A percentile compares a stretch with the other conserved stretches of the same genome.
These are phyloP conservation scores for Prunella himalayana DNA, from an alignment of 2,113 vertebrate genomes.

Conservation along the genomic window DNA sequence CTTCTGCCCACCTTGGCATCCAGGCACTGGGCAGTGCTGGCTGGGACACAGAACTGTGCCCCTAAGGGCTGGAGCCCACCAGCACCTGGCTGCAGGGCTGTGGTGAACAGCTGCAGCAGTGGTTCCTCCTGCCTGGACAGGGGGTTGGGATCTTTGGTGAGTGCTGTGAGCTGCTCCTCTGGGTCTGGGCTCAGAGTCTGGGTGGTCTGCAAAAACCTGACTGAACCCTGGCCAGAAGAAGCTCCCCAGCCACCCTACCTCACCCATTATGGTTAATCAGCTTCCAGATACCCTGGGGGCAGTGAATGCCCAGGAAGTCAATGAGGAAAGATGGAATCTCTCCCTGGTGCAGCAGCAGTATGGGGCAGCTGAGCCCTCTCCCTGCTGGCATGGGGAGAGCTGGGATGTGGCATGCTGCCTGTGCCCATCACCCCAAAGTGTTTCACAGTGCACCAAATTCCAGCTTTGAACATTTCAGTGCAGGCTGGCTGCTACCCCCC, in stretches of 20 bases:
- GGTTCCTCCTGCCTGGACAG: neutral
- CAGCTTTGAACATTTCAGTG: neutral
- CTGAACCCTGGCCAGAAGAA: neutral
- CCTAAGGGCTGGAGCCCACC: neutral
- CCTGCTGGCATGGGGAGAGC: accelerated
- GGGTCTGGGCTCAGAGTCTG: neutral
- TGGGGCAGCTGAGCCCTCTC: neutral
- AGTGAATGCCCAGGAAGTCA: neutral
- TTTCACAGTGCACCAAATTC: neutral
- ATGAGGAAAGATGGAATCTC: neutral
- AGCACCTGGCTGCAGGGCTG: neutral
- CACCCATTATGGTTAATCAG: accelerated
- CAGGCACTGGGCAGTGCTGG: neutral
- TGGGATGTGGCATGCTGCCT: accelerated
- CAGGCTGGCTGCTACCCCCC: neutral
- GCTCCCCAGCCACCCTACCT: neutral
- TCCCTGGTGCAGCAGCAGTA: accelerated
- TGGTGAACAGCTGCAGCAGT: neutral
- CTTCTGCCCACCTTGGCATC: neutral
- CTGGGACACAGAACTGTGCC: neutral
- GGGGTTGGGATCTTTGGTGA: accelerated
- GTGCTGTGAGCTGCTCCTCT: neutral
- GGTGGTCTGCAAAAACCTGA: neutral
- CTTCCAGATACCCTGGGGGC: neutral
- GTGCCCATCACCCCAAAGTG: accelerated